A percentile compares a stretch with the other conserved stretches of the same genome.
phyloP scores from a whole-genome alignment of 2,888 invertebrate genomes.

The Sycophila texana region DNA sequence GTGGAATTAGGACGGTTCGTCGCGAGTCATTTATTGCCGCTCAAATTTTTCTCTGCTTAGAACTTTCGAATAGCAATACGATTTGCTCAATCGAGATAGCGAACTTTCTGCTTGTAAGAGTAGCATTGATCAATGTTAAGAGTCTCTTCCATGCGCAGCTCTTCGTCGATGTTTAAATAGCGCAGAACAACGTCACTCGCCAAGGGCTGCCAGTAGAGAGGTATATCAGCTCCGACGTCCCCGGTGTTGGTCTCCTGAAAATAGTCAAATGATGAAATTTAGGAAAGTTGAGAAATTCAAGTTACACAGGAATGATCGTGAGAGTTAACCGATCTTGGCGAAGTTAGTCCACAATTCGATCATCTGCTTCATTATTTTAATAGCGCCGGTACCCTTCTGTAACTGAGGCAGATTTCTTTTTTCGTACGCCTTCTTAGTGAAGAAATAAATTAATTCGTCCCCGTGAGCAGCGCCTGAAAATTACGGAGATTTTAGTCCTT shows the following conservation, averaged over 20 bases:
- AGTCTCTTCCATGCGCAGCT: slow-evolving; percentile 60
- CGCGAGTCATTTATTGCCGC: too few relatives aligned
- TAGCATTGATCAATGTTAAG: slow-evolving; percentile 30
- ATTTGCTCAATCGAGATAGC: too few relatives aligned
- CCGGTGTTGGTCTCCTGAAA: slow-evolving; percentile 68
- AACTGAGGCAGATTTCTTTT: background rate
- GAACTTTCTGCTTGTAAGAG: background rate
- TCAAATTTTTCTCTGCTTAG: too few relatives aligned
- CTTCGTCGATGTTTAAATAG: slow-evolving; percentile 64
- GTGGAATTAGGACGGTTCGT: too few relatives aligned
- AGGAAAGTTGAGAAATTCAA: background rate
- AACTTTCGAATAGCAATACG: too few relatives aligned
- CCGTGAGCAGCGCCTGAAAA: slow-evolving; percentile 58
- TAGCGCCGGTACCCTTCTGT: slow-evolving; percentile 18
- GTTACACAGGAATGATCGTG: background rate
- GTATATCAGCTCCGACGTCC: slow-evolving; percentile 59
- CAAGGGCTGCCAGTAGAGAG: slow-evolving; percentile 65
- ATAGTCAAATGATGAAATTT: background rate
- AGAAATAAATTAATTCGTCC: slow-evolving; percentile 66
- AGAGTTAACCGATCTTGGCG: slow-evolving; percentile 66
- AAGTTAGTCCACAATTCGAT: slow-evolving; percentile 71
- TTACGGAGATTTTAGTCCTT: too few relatives aligned
- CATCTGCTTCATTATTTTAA: slow-evolving; percentile 63
- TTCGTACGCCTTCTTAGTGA: slow-evolving; percentile 45
- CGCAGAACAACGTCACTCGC: slow-evolving; percentile 53